Conservation (phyloP, 53 echinoderm and acorn worm genomes). For the Temnopleurus reevesii region DNA sequence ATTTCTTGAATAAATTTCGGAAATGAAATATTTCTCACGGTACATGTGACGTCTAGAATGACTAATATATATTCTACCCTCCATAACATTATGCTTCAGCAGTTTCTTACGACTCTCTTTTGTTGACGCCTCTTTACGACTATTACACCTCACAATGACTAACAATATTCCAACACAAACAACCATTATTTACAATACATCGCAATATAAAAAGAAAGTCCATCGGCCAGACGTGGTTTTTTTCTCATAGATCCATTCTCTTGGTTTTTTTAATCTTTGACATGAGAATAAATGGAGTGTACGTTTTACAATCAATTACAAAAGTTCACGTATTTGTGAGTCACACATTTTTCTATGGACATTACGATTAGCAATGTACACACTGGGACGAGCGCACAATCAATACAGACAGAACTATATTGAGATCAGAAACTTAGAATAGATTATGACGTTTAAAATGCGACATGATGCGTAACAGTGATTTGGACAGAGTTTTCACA, state of each 20-base stretch:
- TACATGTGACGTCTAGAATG: neutral
- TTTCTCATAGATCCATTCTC: neutral
- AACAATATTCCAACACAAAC: neutral
- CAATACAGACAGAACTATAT: neutral
- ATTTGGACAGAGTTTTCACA: no score
- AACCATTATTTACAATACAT: no score
- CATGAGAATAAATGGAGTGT: constrained; percentile 6
- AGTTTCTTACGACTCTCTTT: neutral
- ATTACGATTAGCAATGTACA: constrained; percentile 21
- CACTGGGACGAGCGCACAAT: constrained; percentile 16
- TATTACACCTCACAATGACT: neutral
- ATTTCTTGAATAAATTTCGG: neutral
- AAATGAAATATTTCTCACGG: constrained; percentile 16
- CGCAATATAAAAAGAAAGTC: neutral
- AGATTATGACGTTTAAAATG: neutral
- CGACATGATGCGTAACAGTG: no score
- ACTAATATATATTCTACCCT: neutral
- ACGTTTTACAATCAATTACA: constrained; percentile 40
- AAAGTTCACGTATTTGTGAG: constrained; percentile 25
- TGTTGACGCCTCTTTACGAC: neutral
- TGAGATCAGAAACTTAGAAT: neutral
- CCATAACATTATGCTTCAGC: neutral
- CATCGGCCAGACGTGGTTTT: neutral
- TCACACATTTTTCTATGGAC: neutral
- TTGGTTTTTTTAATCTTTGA: neutral